Conservation (phyloP, 2,888 invertebrate species). For the Oxycera nigricornis region DNA sequence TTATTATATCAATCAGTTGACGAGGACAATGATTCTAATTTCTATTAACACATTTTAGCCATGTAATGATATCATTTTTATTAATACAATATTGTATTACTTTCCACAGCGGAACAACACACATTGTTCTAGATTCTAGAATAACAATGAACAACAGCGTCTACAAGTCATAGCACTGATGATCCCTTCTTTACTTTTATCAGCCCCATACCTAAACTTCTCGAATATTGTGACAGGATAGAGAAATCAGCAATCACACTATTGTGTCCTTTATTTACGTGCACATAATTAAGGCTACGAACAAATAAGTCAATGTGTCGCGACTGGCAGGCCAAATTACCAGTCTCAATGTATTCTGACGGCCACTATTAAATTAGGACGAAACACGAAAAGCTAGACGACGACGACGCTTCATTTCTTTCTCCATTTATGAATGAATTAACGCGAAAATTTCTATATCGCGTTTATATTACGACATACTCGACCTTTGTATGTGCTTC, state of each 20-base stretch:
- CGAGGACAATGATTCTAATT: background rate
- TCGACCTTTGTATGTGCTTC: background rate
- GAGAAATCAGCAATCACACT: background rate
- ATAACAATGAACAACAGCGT: too few relatives aligned
- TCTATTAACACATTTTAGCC: background rate
- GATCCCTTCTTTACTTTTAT: too few relatives aligned
- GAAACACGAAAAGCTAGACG: background rate
- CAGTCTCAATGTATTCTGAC: background rate
- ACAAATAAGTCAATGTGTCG: background rate
- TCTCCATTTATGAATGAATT: slow-evolving; percentile 9
- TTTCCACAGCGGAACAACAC: too few relatives aligned
- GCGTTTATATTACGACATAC: background rate
- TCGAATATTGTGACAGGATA: background rate
- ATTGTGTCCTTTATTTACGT: background rate
- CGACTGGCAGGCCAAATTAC: background rate
- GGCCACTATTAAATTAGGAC: slow-evolving; percentile 1
- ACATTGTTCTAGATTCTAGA: too few relatives aligned
- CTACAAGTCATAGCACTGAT: too few relatives aligned
- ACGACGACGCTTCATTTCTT: background rate
- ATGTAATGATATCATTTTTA: background rate
- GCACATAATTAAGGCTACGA: background rate
- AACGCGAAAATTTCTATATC: background rate
- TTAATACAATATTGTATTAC: background rate
- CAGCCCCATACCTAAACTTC: too few relatives aligned
- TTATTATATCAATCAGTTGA: too few relatives aligned